phyloP scores from a whole-genome alignment of 2,113 vertebrate species.

The Marcusenius ussheri region DNA sequence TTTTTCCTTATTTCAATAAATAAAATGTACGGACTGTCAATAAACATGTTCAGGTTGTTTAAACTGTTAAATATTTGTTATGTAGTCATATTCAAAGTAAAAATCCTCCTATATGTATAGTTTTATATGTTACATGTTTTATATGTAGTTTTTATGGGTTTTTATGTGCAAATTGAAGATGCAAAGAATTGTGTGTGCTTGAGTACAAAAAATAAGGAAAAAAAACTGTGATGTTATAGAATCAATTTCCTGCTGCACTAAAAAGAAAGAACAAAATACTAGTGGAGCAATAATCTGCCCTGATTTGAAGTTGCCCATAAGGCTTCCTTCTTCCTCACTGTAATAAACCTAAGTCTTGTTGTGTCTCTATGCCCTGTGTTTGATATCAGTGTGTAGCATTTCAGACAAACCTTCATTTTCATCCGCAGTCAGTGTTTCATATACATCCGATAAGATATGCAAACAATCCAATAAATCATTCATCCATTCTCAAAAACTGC shows the following conservation, averaged over 20 bases:
- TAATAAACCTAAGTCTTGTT: neutral
- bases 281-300: neutral
- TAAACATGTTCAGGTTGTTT: neutral
- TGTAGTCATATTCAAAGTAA: neutral
- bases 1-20: neutral
- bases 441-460: neutral
- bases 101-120: neutral
- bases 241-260: neutral
- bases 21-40: neutral
- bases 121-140: too few species aligned
- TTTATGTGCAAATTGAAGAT: neutral
- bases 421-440: neutral
- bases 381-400: neutral
- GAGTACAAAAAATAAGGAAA: neutral
- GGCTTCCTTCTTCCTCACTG: neutral
- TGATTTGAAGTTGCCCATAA: neutral
- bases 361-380: neutral
- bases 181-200: neutral
- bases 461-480: neutral
- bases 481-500: neutral
- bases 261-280: neutral
- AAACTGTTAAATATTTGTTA: neutral
- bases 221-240: neutral
- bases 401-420: neutral
- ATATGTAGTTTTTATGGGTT: too few species aligned